These are phyloP conservation scores for Mimachlamys varia DNA, from an alignment of 2,888 invertebrate species.

Conservation along the genomic window DNA sequence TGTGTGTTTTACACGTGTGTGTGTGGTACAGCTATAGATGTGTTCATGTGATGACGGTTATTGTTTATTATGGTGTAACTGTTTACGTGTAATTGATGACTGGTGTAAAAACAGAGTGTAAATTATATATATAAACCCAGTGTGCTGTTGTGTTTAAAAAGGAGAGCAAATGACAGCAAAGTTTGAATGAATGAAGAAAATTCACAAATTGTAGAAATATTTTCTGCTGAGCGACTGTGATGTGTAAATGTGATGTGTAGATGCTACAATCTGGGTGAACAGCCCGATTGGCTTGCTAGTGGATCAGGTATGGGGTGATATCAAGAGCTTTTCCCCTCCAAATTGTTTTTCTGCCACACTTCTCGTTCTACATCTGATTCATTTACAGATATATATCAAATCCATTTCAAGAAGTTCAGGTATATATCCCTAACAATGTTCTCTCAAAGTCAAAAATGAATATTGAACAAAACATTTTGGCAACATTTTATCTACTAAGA, in stretches of 20 bases:
- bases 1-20: not conserved
- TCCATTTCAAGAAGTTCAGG: too few relatives aligned
- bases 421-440: too few relatives aligned
- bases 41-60: not conserved
- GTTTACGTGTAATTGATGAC: not conserved
- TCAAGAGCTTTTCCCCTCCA: not conserved
- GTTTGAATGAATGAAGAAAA: not conserved
- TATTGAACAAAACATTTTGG: too few relatives aligned
- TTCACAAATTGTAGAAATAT: too few relatives aligned
- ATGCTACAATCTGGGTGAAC: too few relatives aligned
- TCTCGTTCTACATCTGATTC: too few relatives aligned
- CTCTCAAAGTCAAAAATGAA: too few relatives aligned
- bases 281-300: not conserved
- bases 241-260: too few relatives aligned
- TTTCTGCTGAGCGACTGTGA: too few relatives aligned
- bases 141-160: not conserved
- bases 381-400: too few relatives aligned
- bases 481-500: too few relatives aligned
- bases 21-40: not conserved
- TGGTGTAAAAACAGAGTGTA: not conserved
- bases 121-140: slow-evolving; percentile 15
- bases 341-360: not conserved
- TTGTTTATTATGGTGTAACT: not conserved
- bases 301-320: not conserved
- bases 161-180: not conserved